Evolutionary conservation across 2,888 invertebrate genomes (phyloP).

Genomic region (Cheiracanthium punctorium): DNA sequence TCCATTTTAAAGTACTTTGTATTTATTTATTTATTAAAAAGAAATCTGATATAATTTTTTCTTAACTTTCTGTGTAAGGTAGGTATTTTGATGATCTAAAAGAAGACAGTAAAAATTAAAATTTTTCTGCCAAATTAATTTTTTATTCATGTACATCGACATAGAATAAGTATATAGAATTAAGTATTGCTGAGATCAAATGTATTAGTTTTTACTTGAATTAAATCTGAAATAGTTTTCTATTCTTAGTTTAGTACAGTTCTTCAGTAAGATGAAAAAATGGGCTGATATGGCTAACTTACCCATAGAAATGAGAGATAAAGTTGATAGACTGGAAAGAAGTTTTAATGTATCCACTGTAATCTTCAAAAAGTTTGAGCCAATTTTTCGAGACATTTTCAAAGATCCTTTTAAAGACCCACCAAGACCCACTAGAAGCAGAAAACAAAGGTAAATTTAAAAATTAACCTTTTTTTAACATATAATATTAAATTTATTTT

Average conservation of each 20-base stretch:
- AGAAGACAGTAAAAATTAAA: too few relatives aligned
- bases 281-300: slow-evolving; percentile 97
- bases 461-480: background rate
- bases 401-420: slow-evolving; percentile 81
- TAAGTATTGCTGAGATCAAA: too few relatives aligned
- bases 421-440: slow-evolving; percentile 79
- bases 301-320: slow-evolving; percentile 87
- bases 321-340: slow-evolving; percentile 88
- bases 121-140: too few relatives aligned
- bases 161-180: too few relatives aligned
- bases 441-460: slow-evolving; percentile 80
- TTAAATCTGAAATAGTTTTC: too few relatives aligned
- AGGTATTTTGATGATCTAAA: too few relatives aligned
- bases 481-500: background rate
- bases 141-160: too few relatives aligned
- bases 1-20: too few relatives aligned
- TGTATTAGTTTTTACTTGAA: too few relatives aligned
- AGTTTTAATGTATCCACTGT: slow-evolving; percentile 95
- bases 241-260: slow-evolving; percentile 89
- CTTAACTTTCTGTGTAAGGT: too few relatives aligned
- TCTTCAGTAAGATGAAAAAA: slow-evolving; percentile 93
- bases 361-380: slow-evolving; percentile 93
- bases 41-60: too few relatives aligned
- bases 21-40: too few relatives aligned
- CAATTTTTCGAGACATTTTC: slow-evolving; percentile 91